phyloP scores from a whole-genome alignment of 2,797 vertebrate genomes.

The Amblyraja radiata region DNA sequence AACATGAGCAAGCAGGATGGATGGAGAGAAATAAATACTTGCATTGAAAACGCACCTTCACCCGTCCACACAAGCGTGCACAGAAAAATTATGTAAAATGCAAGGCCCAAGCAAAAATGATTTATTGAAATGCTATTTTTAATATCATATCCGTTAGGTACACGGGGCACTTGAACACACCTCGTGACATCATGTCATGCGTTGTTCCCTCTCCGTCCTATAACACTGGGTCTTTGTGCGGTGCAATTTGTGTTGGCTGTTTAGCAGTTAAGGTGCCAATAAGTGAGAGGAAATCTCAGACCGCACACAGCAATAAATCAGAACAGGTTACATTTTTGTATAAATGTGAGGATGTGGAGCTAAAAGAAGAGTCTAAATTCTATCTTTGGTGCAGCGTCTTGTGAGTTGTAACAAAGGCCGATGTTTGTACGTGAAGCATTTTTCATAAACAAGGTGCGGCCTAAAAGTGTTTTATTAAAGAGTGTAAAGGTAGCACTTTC shows the following conservation, averaged over 20 bases:
- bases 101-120: neutral
- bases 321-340: neutral
- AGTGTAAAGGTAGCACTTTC: neutral
- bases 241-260: neutral
- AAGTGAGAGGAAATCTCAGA: slow-evolving; percentile 26
- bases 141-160: neutral
- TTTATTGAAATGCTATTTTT: neutral
- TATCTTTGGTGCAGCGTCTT: neutral
- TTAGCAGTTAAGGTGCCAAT: slow-evolving; percentile 33
- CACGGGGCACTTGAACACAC: slow-evolving; percentile 9
- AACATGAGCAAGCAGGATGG: neutral
- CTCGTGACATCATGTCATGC: slow-evolving; percentile 33
- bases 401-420: neutral
- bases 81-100: neutral
- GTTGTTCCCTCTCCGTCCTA: neutral
- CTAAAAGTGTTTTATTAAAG: neutral
- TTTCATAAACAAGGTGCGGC: neutral
- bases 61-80: neutral
- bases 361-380: neutral
- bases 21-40: neutral
- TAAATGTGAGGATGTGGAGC: neutral
- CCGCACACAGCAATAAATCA: slow-evolving; percentile 30
- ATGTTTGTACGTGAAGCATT: neutral
- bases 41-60: neutral
- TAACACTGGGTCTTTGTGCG: slow-evolving; percentile 34